phyloP scores from a whole-genome alignment of 1,140 invertebrate species.

The Vollenhovia emeryi region DNA sequence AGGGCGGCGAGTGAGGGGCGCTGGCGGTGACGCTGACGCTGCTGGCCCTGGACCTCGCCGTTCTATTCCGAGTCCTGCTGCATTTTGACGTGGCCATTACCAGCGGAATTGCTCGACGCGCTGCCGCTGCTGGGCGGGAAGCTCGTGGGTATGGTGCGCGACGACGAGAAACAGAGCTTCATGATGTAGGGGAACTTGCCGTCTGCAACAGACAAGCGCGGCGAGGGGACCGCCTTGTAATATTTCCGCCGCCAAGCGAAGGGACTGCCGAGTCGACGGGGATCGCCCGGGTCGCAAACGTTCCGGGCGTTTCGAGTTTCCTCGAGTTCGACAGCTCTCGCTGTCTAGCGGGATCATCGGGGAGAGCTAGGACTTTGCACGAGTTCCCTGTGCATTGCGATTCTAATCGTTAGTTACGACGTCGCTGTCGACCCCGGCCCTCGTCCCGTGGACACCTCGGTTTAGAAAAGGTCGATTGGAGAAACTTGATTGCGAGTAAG shows the following conservation, averaged over 20 bases:
- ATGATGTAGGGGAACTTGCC: constrained; percentile 98
- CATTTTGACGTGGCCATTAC: constrained; percentile 85
- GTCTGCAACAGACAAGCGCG: constrained; percentile 85
- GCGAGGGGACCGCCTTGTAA: constrained; percentile 26
- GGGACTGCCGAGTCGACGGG: background rate
- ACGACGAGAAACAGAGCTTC: constrained; percentile 97
- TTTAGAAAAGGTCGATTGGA: background rate
- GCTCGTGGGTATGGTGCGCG: constrained; percentile 90
- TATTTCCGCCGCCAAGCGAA: background rate
- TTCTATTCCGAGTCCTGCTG: constrained; percentile 85
- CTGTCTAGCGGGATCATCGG: background rate
- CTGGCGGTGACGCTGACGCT: constrained; percentile 80
- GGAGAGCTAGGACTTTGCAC: background rate
- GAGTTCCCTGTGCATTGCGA: background rate
- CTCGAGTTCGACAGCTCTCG: background rate
- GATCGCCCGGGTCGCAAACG: background rate
- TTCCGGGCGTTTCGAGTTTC: background rate
- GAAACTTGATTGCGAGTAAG: background rate
- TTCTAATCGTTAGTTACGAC: background rate
- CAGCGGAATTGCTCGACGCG: constrained; percentile 81
- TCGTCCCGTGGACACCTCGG: background rate
- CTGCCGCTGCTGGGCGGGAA: constrained; percentile 81
- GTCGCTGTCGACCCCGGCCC: no score
- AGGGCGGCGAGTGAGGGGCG: constrained; percentile 82
- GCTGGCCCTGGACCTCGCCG: constrained; percentile 84